Evolutionary conservation across 2,797 vertebrate species (phyloP).

Genomic region (Euthynnus affinis): DNA sequence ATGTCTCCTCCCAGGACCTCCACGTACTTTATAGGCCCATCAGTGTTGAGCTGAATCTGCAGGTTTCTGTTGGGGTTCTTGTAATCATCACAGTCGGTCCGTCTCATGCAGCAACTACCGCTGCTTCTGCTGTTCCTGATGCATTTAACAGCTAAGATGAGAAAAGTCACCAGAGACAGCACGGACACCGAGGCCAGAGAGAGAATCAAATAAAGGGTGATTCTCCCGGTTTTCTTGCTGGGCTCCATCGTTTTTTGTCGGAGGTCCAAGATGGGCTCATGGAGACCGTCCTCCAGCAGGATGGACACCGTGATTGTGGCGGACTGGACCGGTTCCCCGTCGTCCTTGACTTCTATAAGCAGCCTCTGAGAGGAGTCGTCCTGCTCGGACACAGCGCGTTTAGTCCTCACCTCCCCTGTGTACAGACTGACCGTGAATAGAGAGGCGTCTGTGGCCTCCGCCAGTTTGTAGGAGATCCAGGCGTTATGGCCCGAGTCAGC

Average conservation of each 20-base stretch:
- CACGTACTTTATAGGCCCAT: conserved; percentile 84
- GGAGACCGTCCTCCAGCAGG: conserved; percentile 74
- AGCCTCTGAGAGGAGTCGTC: conserved; percentile 84
- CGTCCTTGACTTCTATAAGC: conserved; percentile 81
- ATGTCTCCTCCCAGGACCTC: conserved; percentile 84
- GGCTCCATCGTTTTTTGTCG: conserved; percentile 64
- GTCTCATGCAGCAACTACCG: conserved; percentile 73
- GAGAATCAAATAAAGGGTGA: conserved; percentile 79
- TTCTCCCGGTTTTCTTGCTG: conserved; percentile 69
- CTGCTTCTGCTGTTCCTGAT: conserved; percentile 68
- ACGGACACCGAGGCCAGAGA: conserved; percentile 79
- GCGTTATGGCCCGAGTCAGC: conserved; percentile 79
- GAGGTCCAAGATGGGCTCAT: conserved; percentile 73
- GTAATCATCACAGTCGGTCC: conserved; percentile 69
- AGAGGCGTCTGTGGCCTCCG: conserved; percentile 80
- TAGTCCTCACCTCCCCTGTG: conserved; percentile 88
- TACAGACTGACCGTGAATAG: conserved; percentile 85
- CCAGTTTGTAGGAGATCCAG: conserved; percentile 85
- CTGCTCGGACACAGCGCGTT: conserved; percentile 75
- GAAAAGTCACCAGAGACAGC: conserved; percentile 76
- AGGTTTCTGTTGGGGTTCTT: conserved; percentile 83
- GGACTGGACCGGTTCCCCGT: conserved; percentile 79
- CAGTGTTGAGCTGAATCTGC: conserved; percentile 83
- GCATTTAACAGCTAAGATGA: conserved; percentile 80
- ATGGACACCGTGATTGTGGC: conserved; percentile 76